Base-by-base conservation (phyloP, 2,888 invertebrate genomes). In the Drosophila cognata region DNA sequence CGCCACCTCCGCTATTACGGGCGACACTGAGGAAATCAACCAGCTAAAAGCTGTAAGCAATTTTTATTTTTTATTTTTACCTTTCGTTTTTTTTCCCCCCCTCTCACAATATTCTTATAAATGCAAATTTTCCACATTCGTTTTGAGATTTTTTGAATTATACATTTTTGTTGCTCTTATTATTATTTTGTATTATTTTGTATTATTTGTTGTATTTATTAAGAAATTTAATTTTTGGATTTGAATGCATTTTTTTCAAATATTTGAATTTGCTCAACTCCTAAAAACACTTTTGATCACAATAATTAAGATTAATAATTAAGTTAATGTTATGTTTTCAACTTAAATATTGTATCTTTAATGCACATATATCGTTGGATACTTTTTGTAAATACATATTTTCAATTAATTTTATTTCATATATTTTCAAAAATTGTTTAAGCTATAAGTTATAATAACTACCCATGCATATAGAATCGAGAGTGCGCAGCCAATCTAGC, bases 31-130 rank as follows among this genome's bases (percentile, higher is more conserved):
- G 86, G 93, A 93, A 87, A 88, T 93, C 79, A 92, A 91, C 92
- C 92, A 92, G 89, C 91, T 93, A 74, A 92, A 92, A 92, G 91
- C 92, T 91, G 93, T 93, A 93, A 93, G 93, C 92, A 91, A 91
- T 28, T 48, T 21, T 29, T n/a, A 31, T 29, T 56, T 33, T 31
- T 57, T 46, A 28, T 62, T 38, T 5, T 18, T 33, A 46, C 35
- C 2, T 3, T 61, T 66, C 35, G 0, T 25, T 28, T 28, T 55
- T 13, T 31, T 53, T 31, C 5, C 11, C n/a, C 11, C n/a, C 0
- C 3, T 11, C 38, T 31, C 38, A 18, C 16, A 25, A 13, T 21
- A 46, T 8, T 46, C 16, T 16, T 25, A 16, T 25, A 46, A 25
- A 46, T 2, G 36, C 36, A 18, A 18, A 36, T 36, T 18, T 36